Conservation (phyloP, 2,113 vertebrate genomes). For the Anthoscopus minutus region DNA sequence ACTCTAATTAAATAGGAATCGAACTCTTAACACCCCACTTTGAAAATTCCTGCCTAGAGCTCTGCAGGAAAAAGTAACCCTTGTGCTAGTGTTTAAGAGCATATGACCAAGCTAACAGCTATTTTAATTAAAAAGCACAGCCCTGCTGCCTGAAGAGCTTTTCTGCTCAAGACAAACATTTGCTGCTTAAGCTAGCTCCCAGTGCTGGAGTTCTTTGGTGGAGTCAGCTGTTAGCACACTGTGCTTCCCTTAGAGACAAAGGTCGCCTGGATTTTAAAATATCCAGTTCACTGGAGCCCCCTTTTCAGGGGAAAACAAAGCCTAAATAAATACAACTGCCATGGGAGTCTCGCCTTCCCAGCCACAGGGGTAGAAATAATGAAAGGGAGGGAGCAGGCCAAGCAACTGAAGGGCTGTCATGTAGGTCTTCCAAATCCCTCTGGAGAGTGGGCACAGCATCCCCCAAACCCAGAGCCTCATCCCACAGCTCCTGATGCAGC, state of each 20-base stretch:
- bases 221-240: constrained; percentile 22
- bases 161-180: constrained; percentile 54
- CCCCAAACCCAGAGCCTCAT: background rate
- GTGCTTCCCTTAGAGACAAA: constrained; percentile 12
- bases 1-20: constrained; percentile 22
- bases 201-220: background rate
- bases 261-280: background rate
- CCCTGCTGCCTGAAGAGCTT: constrained; percentile 31
- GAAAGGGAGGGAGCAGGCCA: background rate
- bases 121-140: constrained; percentile 50
- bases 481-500: background rate
- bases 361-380: background rate
- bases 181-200: constrained; percentile 4
- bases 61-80: constrained; percentile 6
- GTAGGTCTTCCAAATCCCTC: background rate
- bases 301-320: constrained; percentile 29
- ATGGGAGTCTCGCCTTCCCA: background rate
- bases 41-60: constrained; percentile 28
- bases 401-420: background rate
- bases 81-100: constrained; percentile 10
- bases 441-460: accelerated
- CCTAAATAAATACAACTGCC: constrained; percentile 24
- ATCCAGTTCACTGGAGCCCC: background rate
- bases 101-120: constrained; percentile 32
- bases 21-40: background rate